Evolutionary conservation across 1,140 invertebrate genomes (phyloP).

Genomic region (Cecropterus lyciades): DNA sequence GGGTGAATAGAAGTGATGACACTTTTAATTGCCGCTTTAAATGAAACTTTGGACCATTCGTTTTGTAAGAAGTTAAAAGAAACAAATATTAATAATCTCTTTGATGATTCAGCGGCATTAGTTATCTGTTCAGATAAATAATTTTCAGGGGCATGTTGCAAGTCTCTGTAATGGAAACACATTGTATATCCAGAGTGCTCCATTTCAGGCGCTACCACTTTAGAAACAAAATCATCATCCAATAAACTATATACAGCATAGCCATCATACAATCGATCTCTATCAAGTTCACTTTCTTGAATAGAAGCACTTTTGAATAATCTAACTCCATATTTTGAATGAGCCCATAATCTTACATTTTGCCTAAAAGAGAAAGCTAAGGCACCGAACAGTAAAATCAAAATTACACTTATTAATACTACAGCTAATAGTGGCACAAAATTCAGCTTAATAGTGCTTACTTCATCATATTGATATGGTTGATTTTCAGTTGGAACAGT

Average conservation of each 20-base stretch:
- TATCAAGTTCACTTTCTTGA: constrained; percentile 88
- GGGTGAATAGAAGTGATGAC: constrained; percentile 88
- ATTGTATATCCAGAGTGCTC: constrained; percentile 90
- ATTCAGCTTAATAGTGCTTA: constrained; percentile 85
- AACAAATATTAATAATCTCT: constrained; percentile 89
- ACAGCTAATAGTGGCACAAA: constrained; percentile 89
- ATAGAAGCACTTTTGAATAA: constrained; percentile 90
- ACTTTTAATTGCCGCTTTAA: constrained; percentile 89
- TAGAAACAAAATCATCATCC: constrained; percentile 92
- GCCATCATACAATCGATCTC: constrained; percentile 93
- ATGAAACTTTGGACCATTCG: constrained; percentile 90
- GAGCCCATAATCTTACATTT: constrained; percentile 90
- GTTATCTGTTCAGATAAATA: constrained; percentile 90
- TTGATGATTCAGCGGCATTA: constrained; percentile 91
- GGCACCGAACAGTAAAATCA: constrained; percentile 88
- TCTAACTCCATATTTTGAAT: constrained; percentile 90
- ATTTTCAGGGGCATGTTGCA: constrained; percentile 88
- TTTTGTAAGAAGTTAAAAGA: constrained; percentile 90
- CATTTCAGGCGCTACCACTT: constrained; percentile 91
- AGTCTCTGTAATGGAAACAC: constrained; percentile 90
- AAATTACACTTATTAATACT: constrained; percentile 89
- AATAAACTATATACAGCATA: constrained; percentile 95
- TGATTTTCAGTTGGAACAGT: constrained; percentile 87
- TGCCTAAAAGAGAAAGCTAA: constrained; percentile 91
- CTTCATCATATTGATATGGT: constrained; percentile 81